Percentiles rank a stretch among this genome's conserved stretches.
Conservation (phyloP, 2,888 invertebrate genomes). For the Linnaemya tessellans region DNA sequence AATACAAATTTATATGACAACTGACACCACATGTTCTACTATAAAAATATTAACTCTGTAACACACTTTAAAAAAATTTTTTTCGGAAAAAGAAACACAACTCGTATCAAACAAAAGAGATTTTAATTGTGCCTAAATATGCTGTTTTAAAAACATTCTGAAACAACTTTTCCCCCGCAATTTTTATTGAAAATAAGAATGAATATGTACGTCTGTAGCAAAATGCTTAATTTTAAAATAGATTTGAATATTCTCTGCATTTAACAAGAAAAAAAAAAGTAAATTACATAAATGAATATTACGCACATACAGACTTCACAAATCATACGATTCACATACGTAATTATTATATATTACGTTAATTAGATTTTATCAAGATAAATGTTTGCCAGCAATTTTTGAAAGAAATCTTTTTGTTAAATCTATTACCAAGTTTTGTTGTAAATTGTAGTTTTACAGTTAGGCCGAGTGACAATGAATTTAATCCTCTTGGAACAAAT, state of each 20-base stretch:
- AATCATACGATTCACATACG: background rate
- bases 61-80: background rate
- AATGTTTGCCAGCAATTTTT: background rate
- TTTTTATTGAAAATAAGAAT: slow-evolving; percentile 27
- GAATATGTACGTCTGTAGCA: background rate
- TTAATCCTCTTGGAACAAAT: background rate
- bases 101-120: no score
- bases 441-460: background rate
- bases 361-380: background rate
- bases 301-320: background rate
- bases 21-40: no score
- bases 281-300: slow-evolving; percentile 52
- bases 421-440: background rate
- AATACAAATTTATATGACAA: no score
- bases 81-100: no score
- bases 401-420: no score
- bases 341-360: no score
- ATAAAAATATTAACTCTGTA: no score
- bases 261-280: slow-evolving; percentile 33
- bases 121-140: no score
- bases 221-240: slow-evolving; percentile 40
- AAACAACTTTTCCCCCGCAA: slow-evolving; percentile 9
- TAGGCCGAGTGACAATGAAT: background rate
- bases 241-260: slow-evolving; percentile 37
- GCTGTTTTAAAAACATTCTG: no score